phyloP scores from a whole-genome alignment of 2,888 invertebrate genomes.

The Dryocosmus kuriphilus region DNA sequence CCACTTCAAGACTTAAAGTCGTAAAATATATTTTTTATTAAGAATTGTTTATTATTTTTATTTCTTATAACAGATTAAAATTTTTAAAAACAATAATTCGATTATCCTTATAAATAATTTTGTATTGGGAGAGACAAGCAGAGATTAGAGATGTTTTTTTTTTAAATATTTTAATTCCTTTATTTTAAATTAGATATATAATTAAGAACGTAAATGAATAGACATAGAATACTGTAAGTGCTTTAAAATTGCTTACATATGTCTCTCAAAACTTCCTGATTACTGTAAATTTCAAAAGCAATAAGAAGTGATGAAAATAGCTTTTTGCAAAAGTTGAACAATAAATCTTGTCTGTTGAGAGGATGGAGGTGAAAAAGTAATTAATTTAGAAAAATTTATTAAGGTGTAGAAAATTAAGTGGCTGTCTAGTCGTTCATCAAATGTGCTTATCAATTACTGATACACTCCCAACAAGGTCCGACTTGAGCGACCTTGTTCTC shows the following conservation, averaged over 20 bases:
- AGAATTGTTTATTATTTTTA: too few species aligned
- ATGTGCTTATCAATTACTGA: constrained; percentile 4
- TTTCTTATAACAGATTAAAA: not conserved
- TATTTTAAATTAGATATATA: not conserved
- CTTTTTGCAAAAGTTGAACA: not conserved
- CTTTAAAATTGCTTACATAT: not conserved
- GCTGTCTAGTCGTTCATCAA: constrained; percentile 8
- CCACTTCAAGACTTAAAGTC: not conserved
- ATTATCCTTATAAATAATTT: not conserved
- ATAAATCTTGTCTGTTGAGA: not conserved
- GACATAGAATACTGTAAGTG: not conserved
- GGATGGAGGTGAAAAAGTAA: not conserved
- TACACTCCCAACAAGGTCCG: constrained; percentile 20
- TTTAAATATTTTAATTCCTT: not conserved
- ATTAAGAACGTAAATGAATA: not conserved
- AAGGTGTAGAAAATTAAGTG: not conserved
- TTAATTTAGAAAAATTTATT: constrained; percentile 12
- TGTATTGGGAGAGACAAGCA: not conserved
- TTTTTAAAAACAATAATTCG: not conserved
- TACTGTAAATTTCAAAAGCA: not conserved
- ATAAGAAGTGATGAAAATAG: not conserved
- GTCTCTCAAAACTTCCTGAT: not conserved
- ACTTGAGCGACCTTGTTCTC: constrained; percentile 20
- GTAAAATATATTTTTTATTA: not conserved
- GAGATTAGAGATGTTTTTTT: not conserved